Evolutionary conservation across 2,888 invertebrate species (phyloP).

Genomic region (Nomada hirtipes): DNA sequence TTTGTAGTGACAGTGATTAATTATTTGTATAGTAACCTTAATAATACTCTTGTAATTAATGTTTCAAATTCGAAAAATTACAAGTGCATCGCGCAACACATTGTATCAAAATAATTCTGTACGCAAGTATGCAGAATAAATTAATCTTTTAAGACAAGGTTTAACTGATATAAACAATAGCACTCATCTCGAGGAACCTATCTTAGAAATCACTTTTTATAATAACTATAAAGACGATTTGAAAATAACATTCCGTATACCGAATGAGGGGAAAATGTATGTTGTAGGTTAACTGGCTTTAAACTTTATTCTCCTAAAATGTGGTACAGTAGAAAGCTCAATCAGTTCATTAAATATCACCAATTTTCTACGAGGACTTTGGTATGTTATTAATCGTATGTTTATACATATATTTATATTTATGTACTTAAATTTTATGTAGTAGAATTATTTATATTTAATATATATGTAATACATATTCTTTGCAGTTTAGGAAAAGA

Average conservation of each 20-base stretch:
- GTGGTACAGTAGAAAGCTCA: slow-evolving; percentile 48
- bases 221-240: no score
- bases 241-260: no score
- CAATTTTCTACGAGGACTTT: slow-evolving; percentile 49
- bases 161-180: not conserved
- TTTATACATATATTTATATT: not conserved
- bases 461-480: not conserved
- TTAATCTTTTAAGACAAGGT: not conserved
- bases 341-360: slow-evolving; percentile 48
- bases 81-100: not conserved
- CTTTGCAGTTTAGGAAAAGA: slow-evolving; percentile 31
- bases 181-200: not conserved
- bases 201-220: not conserved
- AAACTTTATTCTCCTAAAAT: slow-evolving; percentile 44
- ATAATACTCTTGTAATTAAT: not conserved
- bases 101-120: not conserved
- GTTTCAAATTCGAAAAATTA: not conserved
- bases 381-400: slow-evolving; percentile 49
- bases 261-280: not conserved
- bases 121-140: not conserved
- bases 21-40: not conserved
- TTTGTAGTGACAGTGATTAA: not conserved
- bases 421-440: not conserved
- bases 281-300: slow-evolving; percentile 13
- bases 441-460: not conserved